Percentiles rank a stretch among this genome's conserved stretches.
These are phyloP conservation scores for Lemur catta DNA, from an alignment of 2,797 vertebrate genomes.

Conservation along the genomic window DNA sequence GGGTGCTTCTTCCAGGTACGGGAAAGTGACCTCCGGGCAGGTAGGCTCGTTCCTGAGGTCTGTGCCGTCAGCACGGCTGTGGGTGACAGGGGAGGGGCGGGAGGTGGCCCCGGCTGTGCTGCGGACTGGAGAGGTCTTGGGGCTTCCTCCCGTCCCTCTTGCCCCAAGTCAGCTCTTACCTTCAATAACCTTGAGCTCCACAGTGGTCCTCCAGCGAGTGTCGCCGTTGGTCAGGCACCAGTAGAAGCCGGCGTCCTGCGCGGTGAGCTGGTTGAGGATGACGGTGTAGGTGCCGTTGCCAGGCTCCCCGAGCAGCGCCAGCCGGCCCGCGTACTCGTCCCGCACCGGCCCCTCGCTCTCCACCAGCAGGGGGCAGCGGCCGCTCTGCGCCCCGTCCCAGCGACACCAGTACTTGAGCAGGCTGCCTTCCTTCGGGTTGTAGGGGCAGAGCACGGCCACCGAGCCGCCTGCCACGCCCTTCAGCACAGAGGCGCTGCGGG, in stretches of 20 bases:
- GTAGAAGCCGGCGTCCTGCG: conserved; percentile 78
- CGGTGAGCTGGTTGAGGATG: conserved; percentile 80
- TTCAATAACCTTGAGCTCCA: conserved; percentile 76
- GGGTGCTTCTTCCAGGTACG: background rate
- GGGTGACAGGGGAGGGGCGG: background rate
- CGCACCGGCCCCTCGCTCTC: fast-evolving
- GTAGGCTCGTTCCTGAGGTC: background rate
- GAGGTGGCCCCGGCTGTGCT: no score
- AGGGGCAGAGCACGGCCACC: conserved; percentile 76
- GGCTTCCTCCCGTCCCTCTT: background rate
- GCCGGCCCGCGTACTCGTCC: conserved; percentile 29
- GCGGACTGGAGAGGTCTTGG: background rate
- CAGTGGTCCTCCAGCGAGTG: conserved; percentile 53
- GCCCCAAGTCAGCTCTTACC: conserved; percentile 72
- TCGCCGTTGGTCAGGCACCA: conserved; percentile 79
- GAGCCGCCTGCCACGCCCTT: conserved; percentile 76
- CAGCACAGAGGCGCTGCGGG: conserved; percentile 49
- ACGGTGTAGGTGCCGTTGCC: conserved; percentile 64
- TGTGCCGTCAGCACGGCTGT: background rate
- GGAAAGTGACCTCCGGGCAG: background rate
- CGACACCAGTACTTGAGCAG: conserved; percentile 79
- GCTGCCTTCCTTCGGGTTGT: background rate
- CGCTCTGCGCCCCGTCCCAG: background rate
- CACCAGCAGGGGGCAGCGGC: conserved; percentile 66
- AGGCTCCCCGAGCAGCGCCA: conserved; percentile 62